Conservation (phyloP, 1,140 invertebrate species). For the Calephelis nemesis region DNA sequence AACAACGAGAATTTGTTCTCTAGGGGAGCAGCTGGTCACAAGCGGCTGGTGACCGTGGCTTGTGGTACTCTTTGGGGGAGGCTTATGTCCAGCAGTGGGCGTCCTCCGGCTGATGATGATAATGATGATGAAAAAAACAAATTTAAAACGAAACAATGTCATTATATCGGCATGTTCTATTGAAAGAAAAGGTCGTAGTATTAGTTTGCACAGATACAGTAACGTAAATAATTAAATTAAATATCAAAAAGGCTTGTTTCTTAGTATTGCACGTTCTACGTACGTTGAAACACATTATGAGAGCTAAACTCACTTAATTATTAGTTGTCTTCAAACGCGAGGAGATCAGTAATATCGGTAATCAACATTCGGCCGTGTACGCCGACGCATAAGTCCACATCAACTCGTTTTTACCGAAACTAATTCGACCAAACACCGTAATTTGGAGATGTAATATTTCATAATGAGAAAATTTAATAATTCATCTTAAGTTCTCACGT, state of each 20-base stretch:
- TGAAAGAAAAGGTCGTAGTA: too few species aligned
- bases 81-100: too few species aligned
- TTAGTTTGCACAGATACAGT: background rate
- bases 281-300: conserved; percentile 1
- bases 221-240: background rate
- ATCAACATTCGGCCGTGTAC: background rate
- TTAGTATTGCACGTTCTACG: background rate
- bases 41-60: too few species aligned
- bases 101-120: too few species aligned
- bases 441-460: conserved; percentile 13
- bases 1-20: too few species aligned
- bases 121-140: too few species aligned
- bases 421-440: conserved; percentile 7
- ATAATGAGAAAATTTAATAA: conserved; percentile 9
- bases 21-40: too few species aligned
- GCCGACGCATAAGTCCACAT: conserved; percentile 7
- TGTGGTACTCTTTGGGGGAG: too few species aligned
- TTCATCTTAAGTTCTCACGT: conserved; percentile 25
- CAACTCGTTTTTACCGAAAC: conserved; percentile 11
- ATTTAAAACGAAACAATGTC: too few species aligned
- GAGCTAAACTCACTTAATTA: conserved; percentile 2
- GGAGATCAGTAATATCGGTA: conserved; percentile 1
- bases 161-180: too few species aligned
- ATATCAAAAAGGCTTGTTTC: too few species aligned
- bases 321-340: conserved; percentile 5